Evolutionary conservation across 2,797 vertebrate genomes (phyloP), one percentile per base, ranked within the genome.

Genomic region (Sarcophilus harrisii): DNA sequence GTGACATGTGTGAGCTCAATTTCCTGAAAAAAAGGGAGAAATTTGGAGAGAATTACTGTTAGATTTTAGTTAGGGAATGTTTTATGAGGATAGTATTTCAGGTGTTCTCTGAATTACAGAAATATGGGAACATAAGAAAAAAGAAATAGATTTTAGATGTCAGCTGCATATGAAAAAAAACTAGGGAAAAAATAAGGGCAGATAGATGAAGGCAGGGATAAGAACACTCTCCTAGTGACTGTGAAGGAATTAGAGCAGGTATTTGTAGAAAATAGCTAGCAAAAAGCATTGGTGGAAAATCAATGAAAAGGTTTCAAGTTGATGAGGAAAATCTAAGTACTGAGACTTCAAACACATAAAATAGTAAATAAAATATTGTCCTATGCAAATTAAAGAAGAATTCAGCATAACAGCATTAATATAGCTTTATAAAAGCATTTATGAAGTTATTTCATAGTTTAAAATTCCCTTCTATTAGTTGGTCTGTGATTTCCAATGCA

Each of bases 401-500:
- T 2, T 93, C 1, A 90, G 24, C 52, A 91, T 91, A 62, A 93
- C 54, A 57, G 18, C 54, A 90, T 90, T 90, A 96, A 96, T 90
- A 49, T 54, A 24, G 38, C 1, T 32, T 94, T 97, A 94, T 94
- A 95, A 95, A 49, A 95, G 92, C 1, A 6, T 92, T 95, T 96
- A 91, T 96, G 90, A 95, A 91, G 95, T 94, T 73, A 95, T 95
- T 97, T 96, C 92, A 52, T 55, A 45, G 52, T 81, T 62, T 92
- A 91, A 58, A 87, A 94, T 97, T 97, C 58, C 55, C 90, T 94
- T 95, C 92, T 97, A 92, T 93, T 97, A 96, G 93, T 94, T 95
- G 94, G 91, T 93, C 96, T 96, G 95, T 96, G 97, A 97, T 98
- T 97, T 97, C 57, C 92, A 97, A 29, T 32, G 93, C 96, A 92